phyloP scores from a whole-genome alignment of 2,888 invertebrate genomes.

The Nomada fucata region DNA sequence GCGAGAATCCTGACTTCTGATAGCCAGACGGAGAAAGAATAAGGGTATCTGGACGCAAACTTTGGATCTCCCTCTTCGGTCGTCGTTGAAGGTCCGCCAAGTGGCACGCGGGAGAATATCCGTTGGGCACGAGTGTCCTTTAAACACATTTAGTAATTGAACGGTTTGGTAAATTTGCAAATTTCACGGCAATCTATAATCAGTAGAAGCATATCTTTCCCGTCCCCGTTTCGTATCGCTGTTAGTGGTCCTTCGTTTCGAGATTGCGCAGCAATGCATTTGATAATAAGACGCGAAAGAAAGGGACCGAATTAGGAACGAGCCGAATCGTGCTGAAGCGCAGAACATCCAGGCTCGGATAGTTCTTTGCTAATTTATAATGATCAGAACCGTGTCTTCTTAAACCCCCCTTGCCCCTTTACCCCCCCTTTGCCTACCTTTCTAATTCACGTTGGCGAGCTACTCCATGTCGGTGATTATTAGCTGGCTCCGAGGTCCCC shows the following conservation, averaged over 20 bases:
- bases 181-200: slow-evolving; percentile 57
- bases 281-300: slow-evolving; percentile 35
- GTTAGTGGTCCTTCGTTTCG: background rate
- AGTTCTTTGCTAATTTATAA: slow-evolving; percentile 51
- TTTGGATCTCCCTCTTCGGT: background rate
- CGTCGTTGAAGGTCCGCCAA: background rate
- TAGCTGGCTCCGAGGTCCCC: slow-evolving; percentile 47
- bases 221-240: background rate
- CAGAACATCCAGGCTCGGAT: slow-evolving; percentile 16
- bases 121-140: background rate
- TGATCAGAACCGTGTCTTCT: slow-evolving; percentile 43
- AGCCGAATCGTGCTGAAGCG: slow-evolving; percentile 25
- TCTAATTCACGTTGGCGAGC: slow-evolving; percentile 51
- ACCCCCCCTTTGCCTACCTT: background rate
- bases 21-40: background rate
- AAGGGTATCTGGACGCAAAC: background rate
- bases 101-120: background rate
- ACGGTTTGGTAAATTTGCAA: slow-evolving; percentile 28
- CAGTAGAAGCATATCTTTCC: slow-evolving; percentile 40
- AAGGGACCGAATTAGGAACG: slow-evolving; percentile 42
- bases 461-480: slow-evolving; percentile 56
- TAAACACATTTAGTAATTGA: background rate
- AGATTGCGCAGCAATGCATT: slow-evolving; percentile 1
- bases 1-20: background rate
- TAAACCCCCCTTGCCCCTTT: background rate